A percentile compares a stretch with the other conserved stretches of the same genome.
These are phyloP conservation scores for Bos taurus DNA, from an alignment of 2,113 vertebrate genomes.

Conservation along the genomic window ARS-UCD2.0 NC_037335.1:64966501-64967000, in stretches of 20 bases:
- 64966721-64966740: conserved; percentile 69
- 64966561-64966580: conserved; percentile 31
- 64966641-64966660: conserved; percentile 60
- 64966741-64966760: conserved; percentile 71
- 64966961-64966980: background rate
- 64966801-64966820: conserved; percentile 30
- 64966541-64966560: background rate
- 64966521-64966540: background rate
- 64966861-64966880: conserved; percentile 30
- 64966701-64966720: conserved; percentile 71
- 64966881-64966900: conserved; percentile 18
- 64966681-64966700: conserved; percentile 54
- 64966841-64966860: conserved; percentile 69
- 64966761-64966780: conserved; percentile 65
- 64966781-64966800: conserved; percentile 60
- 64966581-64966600: background rate
- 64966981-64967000: background rate
- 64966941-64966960: conserved; percentile 24
- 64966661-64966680: conserved; percentile 43
- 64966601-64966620: background rate
- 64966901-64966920: conserved; percentile 23
- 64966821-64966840: conserved; percentile 56
- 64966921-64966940: conserved; percentile 13
- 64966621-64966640: conserved; percentile 51
- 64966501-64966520: conserved; percentile 43